A percentile compares a stretch with the other conserved stretches of the same genome.
phyloP scores from a whole-genome alignment of 2,888 invertebrate genomes.

The Thymelicus sylvestris region DNA sequence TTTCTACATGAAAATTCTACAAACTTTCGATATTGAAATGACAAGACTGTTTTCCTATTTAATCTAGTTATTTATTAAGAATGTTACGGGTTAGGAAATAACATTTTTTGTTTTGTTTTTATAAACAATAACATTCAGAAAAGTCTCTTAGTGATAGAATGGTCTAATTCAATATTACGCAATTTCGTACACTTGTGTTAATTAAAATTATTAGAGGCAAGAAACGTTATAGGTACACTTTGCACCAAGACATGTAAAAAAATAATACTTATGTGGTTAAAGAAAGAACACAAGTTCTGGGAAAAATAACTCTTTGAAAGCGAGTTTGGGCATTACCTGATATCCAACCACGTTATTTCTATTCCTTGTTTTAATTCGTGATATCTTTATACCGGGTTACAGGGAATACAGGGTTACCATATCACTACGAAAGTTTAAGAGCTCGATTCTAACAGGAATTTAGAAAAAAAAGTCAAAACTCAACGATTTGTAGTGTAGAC shows the following conservation, averaged over 20 bases:
- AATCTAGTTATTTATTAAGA: conserved; percentile 8
- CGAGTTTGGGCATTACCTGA: not conserved
- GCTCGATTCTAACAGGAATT: not conserved
- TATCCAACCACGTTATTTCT: not conserved
- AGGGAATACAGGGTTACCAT: conserved; percentile 4
- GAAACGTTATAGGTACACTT: no score
- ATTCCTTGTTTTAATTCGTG: not conserved
- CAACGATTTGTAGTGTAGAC: not conserved
- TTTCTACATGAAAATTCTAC: conserved; percentile 12
- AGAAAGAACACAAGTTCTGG: no score
- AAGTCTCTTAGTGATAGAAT: no score
- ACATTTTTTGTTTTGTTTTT: not conserved
- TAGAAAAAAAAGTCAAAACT: not conserved
- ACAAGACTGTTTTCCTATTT: conserved; percentile 22
- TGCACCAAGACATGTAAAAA: no score
- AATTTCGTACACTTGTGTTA: no score
- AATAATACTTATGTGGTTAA: no score
- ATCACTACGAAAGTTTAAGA: not conserved
- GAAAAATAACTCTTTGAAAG: not conserved
- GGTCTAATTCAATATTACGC: no score
- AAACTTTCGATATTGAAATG: conserved; percentile 4
- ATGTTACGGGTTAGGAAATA: conserved; percentile 12
- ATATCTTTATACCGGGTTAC: not conserved
- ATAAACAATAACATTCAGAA: no score
- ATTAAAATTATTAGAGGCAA: no score